phyloP scores from a whole-genome alignment of 2,888 invertebrate genomes.

The Papilio demoleus region DNA sequence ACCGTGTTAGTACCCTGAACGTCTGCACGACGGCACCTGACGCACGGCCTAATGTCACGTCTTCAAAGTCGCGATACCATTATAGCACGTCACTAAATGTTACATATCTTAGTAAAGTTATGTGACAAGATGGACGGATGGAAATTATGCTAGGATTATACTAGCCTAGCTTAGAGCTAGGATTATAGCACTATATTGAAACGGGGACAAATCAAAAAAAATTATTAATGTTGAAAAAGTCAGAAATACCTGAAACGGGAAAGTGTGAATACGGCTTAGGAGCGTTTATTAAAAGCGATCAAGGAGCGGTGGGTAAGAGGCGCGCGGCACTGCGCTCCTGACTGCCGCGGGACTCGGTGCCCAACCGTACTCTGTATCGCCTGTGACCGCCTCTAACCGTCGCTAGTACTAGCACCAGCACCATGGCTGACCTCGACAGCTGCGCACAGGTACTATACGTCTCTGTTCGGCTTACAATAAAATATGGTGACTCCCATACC shows the following conservation, averaged over 20 bases:
- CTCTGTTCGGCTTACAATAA: no score
- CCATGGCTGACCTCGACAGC: not conserved
- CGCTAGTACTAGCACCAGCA: not conserved
- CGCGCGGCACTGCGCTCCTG: not conserved
- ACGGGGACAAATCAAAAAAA: not conserved
- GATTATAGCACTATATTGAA: not conserved
- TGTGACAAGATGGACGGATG: no score
- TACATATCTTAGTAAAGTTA: no score
- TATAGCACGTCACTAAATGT: not conserved
- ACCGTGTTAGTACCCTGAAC: not conserved
- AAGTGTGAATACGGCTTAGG: slow-evolving; percentile 3
- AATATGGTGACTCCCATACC: not conserved
- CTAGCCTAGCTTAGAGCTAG: no score
- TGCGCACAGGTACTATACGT: not conserved
- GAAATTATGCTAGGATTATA: no score
- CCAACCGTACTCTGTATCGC: not conserved
- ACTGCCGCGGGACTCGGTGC: not conserved
- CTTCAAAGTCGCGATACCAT: not conserved
- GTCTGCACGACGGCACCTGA: not conserved
- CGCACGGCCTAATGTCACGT: no score
- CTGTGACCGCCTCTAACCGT: not conserved
- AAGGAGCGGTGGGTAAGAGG: not conserved
- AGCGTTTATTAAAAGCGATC: slow-evolving; percentile 7
- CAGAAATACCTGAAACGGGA: not conserved
- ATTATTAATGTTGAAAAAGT: not conserved